Conservation (phyloP, 2,888 invertebrate genomes). For the Sympetrum striolatum region DNA sequence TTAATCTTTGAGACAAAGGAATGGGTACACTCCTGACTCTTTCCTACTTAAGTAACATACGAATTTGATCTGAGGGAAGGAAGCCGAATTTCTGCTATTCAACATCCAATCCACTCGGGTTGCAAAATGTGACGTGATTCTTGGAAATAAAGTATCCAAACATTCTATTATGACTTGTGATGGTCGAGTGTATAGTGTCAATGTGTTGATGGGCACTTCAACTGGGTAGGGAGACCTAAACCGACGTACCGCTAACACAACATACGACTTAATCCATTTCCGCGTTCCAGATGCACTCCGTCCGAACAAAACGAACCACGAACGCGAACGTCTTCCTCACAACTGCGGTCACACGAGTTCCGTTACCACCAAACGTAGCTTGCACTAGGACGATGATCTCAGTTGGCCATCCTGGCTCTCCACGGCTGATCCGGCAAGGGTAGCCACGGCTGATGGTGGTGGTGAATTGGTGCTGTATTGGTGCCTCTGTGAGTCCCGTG, state of each 20-base stretch:
- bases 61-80: background rate
- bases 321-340: background rate
- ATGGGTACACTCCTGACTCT: background rate
- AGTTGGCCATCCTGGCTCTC: constrained; percentile 37
- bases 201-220: background rate
- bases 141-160: background rate
- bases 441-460: constrained; percentile 31
- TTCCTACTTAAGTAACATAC: background rate
- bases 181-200: background rate
- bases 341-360: background rate
- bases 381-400: background rate
- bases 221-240: background rate
- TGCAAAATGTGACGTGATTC: background rate
- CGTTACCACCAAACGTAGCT: background rate
- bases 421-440: constrained; percentile 21
- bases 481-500: constrained; percentile 39
- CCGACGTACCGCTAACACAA: background rate
- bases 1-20: background rate
- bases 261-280: background rate
- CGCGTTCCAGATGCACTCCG: background rate
- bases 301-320: background rate
- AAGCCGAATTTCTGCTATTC: background rate
- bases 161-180: background rate
- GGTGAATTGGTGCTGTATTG: constrained; percentile 1
- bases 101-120: background rate